Percentiles rank a stretch among this genome's conserved stretches.
Conservation (phyloP, 2,113 vertebrate species). For the Papio anubis region DNA sequence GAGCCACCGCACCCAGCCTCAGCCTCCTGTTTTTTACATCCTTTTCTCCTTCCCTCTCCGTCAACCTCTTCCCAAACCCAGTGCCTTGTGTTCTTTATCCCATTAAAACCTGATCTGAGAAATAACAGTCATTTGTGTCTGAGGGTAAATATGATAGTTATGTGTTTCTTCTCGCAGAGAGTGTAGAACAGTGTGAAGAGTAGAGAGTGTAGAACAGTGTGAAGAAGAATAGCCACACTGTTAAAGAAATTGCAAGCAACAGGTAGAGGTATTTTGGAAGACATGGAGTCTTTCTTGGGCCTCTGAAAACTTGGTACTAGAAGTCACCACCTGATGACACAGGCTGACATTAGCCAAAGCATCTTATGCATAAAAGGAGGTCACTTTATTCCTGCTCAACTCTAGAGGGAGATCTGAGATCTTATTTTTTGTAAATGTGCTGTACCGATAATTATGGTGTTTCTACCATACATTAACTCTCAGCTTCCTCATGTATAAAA, state of each 20-base stretch:
- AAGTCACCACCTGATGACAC: neutral
- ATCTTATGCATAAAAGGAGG: constrained; percentile 4
- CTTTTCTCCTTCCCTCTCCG: neutral
- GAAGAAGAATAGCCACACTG: neutral
- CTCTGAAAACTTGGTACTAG: neutral
- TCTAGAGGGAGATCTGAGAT: neutral
- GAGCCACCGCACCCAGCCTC: no score
- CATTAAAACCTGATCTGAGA: constrained; percentile 21
- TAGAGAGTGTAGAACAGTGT: no score
- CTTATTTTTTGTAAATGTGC: constrained; percentile 8
- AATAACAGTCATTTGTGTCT: constrained; percentile 16
- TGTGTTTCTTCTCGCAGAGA: neutral
- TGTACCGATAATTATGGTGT: constrained; percentile 8
- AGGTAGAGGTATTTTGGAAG: neutral
- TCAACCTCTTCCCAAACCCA: neutral
- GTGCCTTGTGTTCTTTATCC: neutral
- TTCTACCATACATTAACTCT: constrained; percentile 35
- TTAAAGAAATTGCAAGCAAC: constrained; percentile 16
- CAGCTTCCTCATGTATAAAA: constrained; percentile 46
- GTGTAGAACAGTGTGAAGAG: no score
- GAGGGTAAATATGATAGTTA: neutral
- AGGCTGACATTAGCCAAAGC: neutral
- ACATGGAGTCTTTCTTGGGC: neutral
- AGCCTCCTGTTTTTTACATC: neutral
- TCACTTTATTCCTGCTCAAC: neutral